Conservation (phyloP, 2,797 vertebrate species). For the Cichlasoma orientale region DNA sequence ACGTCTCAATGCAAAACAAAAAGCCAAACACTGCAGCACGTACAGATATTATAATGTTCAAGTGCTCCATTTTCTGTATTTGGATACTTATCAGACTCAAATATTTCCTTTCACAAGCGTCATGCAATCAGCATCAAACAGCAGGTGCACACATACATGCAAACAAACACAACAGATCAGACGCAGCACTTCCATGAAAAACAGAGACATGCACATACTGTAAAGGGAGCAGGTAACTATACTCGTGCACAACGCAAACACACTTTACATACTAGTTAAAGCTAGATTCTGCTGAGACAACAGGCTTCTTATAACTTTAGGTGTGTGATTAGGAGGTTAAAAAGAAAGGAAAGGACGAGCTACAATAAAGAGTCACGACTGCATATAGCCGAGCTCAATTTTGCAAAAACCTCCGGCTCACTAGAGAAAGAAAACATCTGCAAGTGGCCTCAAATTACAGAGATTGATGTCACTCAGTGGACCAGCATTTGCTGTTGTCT, state of each 20-base stretch:
- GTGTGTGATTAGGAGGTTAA: background rate
- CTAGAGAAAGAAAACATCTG: conserved; percentile 5
- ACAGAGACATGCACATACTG: background rate
- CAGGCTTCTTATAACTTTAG: background rate
- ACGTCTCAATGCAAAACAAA: background rate
- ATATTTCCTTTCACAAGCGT: background rate
- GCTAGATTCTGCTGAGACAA: background rate
- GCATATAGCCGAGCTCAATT: conserved; percentile 22
- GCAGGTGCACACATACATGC: background rate
- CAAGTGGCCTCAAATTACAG: conserved; percentile 33
- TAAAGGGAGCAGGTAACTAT: background rate
- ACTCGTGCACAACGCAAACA: background rate
- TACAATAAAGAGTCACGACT: conserved; percentile 6
- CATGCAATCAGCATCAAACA: conserved; percentile 18
- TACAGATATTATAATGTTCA: background rate
- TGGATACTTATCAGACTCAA: background rate
- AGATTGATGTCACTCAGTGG: conserved; percentile 50
- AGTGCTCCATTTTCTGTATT: background rate
- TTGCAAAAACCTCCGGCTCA: conserved; percentile 21
- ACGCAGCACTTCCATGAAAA: background rate
- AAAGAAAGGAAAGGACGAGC: background rate
- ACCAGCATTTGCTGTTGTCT: conserved; percentile 27
- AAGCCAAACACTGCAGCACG: background rate
- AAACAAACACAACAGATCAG: background rate
- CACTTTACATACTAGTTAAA: background rate